Conservation (phyloP, 2,113 vertebrate genomes). For the Myiozetetes cayanensis region DNA sequence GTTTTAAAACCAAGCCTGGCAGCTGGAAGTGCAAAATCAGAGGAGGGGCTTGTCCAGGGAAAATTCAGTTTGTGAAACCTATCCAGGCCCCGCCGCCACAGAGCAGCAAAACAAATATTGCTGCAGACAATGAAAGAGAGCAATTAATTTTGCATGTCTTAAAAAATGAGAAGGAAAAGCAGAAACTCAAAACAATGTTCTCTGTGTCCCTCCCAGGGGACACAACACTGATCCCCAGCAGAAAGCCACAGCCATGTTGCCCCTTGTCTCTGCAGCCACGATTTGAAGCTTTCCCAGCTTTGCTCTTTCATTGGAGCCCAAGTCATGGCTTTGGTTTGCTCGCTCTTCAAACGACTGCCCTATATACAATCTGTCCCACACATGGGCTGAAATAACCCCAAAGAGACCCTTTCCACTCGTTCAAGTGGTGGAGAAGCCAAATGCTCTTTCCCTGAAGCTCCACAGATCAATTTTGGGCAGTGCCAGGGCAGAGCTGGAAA, state of each 20-base stretch:
- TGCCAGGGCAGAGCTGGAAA: background rate
- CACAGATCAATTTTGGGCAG: accelerated
- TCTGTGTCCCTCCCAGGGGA: background rate
- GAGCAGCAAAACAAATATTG: slow-evolving; percentile 7
- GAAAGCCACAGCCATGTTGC: background rate
- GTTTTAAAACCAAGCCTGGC: background rate
- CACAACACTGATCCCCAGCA: background rate
- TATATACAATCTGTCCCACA: background rate
- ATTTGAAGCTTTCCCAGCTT: background rate
- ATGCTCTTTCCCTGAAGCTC: background rate
- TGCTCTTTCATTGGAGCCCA: background rate
- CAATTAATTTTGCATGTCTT: background rate
- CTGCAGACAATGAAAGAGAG: background rate
- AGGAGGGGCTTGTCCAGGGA: background rate
- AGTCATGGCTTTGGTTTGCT: background rate
- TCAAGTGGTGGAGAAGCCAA: background rate
- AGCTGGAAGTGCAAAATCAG: slow-evolving; percentile 4
- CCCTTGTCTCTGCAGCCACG: background rate
- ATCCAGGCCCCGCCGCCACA: background rate
- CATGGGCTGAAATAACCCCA: background rate
- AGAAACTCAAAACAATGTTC: background rate
- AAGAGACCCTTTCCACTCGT: background rate
- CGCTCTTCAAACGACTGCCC: accelerated
- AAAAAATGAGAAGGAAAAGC: slow-evolving; percentile 15
- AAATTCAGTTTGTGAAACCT: background rate